Percentiles rank a stretch among this genome's conserved stretches.
Evolutionary conservation across 2,113 vertebrate genomes (phyloP).

Genomic region (Trichomycterus rosablanca): DNA sequence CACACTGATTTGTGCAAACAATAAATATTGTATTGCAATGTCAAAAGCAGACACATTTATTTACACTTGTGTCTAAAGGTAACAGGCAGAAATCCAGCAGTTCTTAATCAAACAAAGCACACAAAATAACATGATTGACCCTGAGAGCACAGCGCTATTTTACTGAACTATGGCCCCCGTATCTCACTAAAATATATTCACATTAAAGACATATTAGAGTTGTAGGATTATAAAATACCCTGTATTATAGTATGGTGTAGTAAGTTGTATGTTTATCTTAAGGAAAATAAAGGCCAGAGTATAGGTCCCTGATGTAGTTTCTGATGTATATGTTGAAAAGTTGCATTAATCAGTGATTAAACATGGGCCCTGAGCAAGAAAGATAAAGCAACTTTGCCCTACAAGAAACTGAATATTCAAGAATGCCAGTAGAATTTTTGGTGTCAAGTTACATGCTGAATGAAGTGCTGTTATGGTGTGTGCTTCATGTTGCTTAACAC

Average conservation of each 20-base stretch:
- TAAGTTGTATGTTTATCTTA: neutral
- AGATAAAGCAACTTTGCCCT: neutral
- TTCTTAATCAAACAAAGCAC: neutral
- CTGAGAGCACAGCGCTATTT: neutral
- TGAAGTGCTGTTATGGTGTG: conserved; percentile 17
- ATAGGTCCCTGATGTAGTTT: conserved; percentile 19
- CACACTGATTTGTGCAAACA: conserved; percentile 2
- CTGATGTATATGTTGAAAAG: neutral
- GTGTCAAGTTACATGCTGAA: conserved; percentile 20
- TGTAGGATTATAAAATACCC: conserved; percentile 16
- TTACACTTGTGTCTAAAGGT: neutral
- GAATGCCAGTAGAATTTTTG: conserved; percentile 11
- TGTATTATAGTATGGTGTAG: conserved; percentile 33
- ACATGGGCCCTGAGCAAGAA: conserved; percentile 15
- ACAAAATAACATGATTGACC: neutral
- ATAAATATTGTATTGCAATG: neutral
- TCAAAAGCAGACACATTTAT: neutral
- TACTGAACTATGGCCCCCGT: neutral
- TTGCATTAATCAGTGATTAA: neutral
- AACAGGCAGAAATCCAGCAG: neutral
- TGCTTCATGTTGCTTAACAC: conserved; percentile 5
- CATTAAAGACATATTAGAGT: conserved; percentile 1
- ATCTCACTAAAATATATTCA: neutral
- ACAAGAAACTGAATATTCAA: neutral
- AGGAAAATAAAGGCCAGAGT: neutral